These are phyloP conservation scores for Aleiodes testaceus DNA, from an alignment of 2,888 invertebrate species.

Conservation along the genomic window DNA sequence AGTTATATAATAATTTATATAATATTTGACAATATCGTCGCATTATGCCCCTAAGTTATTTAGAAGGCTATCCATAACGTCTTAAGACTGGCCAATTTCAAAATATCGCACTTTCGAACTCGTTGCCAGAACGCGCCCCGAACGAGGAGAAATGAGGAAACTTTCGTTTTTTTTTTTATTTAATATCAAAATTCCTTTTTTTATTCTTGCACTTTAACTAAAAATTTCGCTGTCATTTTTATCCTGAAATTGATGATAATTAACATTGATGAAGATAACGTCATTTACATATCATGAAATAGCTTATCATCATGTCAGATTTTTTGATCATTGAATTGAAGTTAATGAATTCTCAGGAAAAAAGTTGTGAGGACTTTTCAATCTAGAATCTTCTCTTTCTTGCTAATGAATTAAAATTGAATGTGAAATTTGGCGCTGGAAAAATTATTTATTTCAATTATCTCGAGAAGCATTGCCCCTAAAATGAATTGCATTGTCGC, in stretches of 20 bases:
- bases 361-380: no score
- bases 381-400: no score
- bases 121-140: slow-evolving; percentile 18
- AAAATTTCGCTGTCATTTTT: slow-evolving; percentile 29
- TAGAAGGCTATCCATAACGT: slow-evolving; percentile 30
- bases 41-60: slow-evolving; percentile 14
- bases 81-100: slow-evolving; percentile 36
- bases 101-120: slow-evolving; percentile 42
- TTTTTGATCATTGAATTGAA: background rate
- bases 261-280: background rate
- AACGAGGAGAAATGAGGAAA: slow-evolving; percentile 37
- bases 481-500: no score
- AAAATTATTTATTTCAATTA: no score
- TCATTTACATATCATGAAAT: no score
- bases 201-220: slow-evolving; percentile 24
- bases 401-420: no score
- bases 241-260: background rate
- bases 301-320: background rate
- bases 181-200: slow-evolving; percentile 9
- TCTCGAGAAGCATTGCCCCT: no score
- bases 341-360: background rate
- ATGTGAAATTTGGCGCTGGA: no score
- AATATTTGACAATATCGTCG: slow-evolving; percentile 18
- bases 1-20: background rate
- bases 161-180: slow-evolving; percentile 37